phyloP scores from a whole-genome alignment of 2,113 vertebrate species.

The Antennarius striatus region DNA sequence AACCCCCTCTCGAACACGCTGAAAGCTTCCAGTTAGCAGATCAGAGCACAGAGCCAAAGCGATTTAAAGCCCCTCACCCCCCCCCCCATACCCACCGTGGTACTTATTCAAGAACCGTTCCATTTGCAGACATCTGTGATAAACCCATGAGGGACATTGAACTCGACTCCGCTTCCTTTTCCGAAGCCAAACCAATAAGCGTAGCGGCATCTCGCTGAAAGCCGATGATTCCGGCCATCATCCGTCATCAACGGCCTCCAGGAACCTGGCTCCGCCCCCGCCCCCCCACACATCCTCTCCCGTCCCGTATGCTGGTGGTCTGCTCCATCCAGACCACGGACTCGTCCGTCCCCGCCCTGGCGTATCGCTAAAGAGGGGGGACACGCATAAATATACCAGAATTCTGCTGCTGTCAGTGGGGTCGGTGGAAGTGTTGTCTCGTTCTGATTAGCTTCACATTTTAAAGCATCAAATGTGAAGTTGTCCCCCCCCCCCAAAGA shows the following conservation, averaged over 20 bases:
- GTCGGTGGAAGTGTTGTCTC: no score
- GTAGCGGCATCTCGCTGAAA: conserved; percentile 29
- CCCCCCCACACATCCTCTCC: conserved; percentile 1
- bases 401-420: no score
- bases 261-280: conserved; percentile 26
- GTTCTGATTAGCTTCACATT: no score
- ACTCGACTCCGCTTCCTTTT: conserved; percentile 31
- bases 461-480: no score
- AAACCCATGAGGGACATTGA: conserved; percentile 27
- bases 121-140: conserved; percentile 24
- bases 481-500: no score
- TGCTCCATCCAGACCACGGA: conserved; percentile 19
- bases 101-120: conserved; percentile 1
- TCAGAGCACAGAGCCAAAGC: no score
- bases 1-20: no score
- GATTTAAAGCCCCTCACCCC: no score
- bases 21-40: no score
- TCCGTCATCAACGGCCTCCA: conserved; percentile 62
- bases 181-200: conserved; percentile 44
- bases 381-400: no score
- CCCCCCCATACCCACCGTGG: no score
- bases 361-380: conserved; percentile 18
- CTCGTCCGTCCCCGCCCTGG: conserved; percentile 44
- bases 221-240: conserved; percentile 37
- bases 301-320: conserved; percentile 23